phyloP scores from a whole-genome alignment of 1,140 invertebrate genomes.

The Venustaconcha ellipsiformis region DNA sequence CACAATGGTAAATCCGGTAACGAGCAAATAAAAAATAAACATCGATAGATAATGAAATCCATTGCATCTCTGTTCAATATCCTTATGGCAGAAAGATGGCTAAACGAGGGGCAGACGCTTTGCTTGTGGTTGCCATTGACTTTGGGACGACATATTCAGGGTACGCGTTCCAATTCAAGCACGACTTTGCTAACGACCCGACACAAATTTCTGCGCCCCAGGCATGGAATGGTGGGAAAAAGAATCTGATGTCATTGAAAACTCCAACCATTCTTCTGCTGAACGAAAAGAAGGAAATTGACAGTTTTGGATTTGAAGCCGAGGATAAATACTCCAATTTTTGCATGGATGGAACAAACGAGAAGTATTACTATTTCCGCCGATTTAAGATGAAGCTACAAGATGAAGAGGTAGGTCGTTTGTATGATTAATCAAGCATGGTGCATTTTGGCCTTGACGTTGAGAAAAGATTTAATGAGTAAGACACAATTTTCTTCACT shows the following conservation, averaged over 20 bases:
- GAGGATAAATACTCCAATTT: constrained; percentile 11
- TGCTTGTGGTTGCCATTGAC: constrained; percentile 2
- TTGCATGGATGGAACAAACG: background rate
- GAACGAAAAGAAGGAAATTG: background rate
- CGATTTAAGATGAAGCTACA: constrained; percentile 11
- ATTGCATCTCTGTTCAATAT: no score
- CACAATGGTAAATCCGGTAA: no score
- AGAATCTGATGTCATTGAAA: background rate
- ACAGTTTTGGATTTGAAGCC: constrained; percentile 7
- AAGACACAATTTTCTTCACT: no score
- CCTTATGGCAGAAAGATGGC: no score
- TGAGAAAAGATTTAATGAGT: no score
- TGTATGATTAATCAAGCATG: no score
- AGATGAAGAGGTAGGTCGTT: background rate
- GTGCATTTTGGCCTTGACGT: no score
- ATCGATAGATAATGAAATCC: no score
- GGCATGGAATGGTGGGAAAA: no score
- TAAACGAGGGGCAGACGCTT: no score
- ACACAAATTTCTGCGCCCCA: background rate
- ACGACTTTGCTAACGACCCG: background rate
- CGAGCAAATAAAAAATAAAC: no score
- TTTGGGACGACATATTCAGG: constrained; percentile 4
- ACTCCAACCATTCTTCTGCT: background rate
- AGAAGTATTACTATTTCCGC: background rate
- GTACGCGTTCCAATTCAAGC: background rate